phyloP scores from a whole-genome alignment of 2,888 invertebrate species.

The Polymixis lichenea region DNA sequence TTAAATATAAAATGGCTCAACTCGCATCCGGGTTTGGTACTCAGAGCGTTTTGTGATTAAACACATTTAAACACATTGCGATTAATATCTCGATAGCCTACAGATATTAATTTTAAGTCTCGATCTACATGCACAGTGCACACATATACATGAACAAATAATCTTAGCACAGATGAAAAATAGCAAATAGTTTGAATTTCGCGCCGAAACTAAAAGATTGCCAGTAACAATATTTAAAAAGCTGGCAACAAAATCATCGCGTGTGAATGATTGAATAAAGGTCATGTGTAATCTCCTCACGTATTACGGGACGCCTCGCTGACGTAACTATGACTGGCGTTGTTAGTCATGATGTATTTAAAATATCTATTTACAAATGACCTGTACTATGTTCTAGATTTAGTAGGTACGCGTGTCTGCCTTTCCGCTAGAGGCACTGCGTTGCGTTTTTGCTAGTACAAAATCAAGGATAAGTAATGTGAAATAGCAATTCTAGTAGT shows the following conservation, averaged over 20 bases:
- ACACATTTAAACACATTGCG: conserved; percentile 6
- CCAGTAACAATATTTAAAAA: conserved; percentile 47
- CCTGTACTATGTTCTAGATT: conserved; percentile 62
- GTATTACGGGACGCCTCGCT: conserved; percentile 49
- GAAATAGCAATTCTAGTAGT: conserved; percentile 18
- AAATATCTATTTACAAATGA: conserved; percentile 61
- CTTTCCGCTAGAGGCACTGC: conserved; percentile 23
- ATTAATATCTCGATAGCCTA: neutral
- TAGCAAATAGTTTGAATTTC: conserved; percentile 37
- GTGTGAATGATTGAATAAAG: conserved; percentile 51
- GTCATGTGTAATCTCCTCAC: conserved; percentile 60
- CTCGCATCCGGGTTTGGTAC: conserved; percentile 4
- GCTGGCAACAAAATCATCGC: conserved; percentile 42
- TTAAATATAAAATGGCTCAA: conserved; percentile 3
- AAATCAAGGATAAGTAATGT: conserved; percentile 23
- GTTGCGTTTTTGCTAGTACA: neutral
- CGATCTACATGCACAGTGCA: neutral
- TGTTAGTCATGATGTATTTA: conserved; percentile 65
- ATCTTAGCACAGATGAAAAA: neutral
- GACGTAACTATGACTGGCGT: conserved; percentile 58
- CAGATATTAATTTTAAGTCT: neutral
- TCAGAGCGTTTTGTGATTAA: conserved; percentile 8
- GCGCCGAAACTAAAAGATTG: conserved; percentile 29
- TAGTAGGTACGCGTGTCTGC: conserved; percentile 20
- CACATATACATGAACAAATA: neutral